These are phyloP conservation scores for Xiphophorus hellerii DNA, from an alignment of 2,113 vertebrate species.

Conservation along the genomic window DNA sequence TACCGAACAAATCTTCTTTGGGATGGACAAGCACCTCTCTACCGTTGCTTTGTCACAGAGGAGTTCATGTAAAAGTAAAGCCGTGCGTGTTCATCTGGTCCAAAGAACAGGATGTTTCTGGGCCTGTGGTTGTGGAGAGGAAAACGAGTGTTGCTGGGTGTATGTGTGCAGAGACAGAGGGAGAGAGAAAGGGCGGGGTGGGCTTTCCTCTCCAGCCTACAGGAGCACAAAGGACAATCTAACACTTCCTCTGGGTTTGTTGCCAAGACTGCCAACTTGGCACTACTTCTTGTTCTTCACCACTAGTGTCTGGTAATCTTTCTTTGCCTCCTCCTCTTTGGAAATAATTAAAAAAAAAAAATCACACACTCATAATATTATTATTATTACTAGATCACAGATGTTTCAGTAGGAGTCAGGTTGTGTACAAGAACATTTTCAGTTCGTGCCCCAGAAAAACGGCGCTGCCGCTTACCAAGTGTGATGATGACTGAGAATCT, in stretches of 20 bases:
- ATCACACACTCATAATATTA: neutral
- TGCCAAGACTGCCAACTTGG: conserved; percentile 83
- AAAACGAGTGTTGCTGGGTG: conserved; percentile 65
- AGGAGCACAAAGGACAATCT: conserved; percentile 83
- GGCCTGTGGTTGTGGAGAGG: conserved; percentile 65
- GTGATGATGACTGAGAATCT: neutral
- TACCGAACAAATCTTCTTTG: conserved; percentile 28
- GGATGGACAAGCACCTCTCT: conserved; percentile 5
- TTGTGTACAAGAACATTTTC: conserved; percentile 20
- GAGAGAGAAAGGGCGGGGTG: conserved; percentile 26
- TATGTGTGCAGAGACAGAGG: conserved; percentile 27
- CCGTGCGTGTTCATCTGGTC: conserved; percentile 69
- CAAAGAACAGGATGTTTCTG: conserved; percentile 81
- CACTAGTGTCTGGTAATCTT: conserved; percentile 43
- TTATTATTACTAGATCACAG: neutral
- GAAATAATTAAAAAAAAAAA: conserved; percentile 10
- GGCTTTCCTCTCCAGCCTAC: conserved; percentile 78
- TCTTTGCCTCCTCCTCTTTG: conserved; percentile 14
- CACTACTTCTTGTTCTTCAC: conserved; percentile 64
- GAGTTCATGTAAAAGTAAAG: conserved; percentile 48
- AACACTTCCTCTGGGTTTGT: conserved; percentile 80
- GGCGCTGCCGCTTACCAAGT: conserved; percentile 79
- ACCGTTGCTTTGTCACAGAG: conserved; percentile 26
- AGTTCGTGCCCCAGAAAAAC: neutral
- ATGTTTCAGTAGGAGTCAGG: conserved; percentile 10